Conservation (phyloP, 2,888 invertebrate genomes). For the Pseudeuparius sepicola region DNA sequence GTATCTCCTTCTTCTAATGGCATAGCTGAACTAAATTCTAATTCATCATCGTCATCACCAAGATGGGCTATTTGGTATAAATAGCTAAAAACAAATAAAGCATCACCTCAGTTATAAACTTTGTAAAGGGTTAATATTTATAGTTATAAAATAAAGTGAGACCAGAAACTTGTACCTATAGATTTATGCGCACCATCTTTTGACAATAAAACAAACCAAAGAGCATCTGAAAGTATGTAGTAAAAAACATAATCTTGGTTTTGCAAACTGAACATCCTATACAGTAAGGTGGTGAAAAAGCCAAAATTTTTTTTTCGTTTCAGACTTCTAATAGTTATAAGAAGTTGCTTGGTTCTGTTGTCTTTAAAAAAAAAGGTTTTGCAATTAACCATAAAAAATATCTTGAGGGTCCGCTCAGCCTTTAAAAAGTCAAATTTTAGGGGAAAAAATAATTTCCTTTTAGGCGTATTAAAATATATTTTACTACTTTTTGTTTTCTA, state of each 20-base stretch:
- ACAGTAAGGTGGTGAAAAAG: no score
- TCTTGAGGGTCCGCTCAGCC: slow-evolving; percentile 4
- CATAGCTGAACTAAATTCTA: slow-evolving; percentile 97
- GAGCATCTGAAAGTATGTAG: no score
- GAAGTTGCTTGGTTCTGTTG: no score
- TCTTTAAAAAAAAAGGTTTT: slow-evolving; percentile 6
- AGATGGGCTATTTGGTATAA: slow-evolving; percentile 98
- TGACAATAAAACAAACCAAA: slow-evolving; percentile 9
- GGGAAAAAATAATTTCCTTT: slow-evolving; percentile 1
- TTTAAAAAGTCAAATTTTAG: slow-evolving; percentile 6
- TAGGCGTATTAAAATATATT: slow-evolving; percentile 1
- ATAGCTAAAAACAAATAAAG: slow-evolving; percentile 55
- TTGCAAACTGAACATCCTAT: no score
- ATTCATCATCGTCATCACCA: slow-evolving; percentile 98
- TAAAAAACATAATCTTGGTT: no score
- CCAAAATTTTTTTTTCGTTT: no score
- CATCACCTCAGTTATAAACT: neutral
- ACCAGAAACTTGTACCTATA: no score
- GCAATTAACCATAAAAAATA: slow-evolving; percentile 5
- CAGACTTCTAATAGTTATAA: no score
- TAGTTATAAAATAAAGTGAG: slow-evolving; percentile 3
- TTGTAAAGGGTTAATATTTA: no score
- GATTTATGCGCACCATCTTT: neutral
- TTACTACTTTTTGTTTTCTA: no score
- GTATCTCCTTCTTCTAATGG: slow-evolving; percentile 98